These are phyloP conservation scores for Augochlorella aurata DNA, from an alignment of 2,888 invertebrate genomes.

Conservation along the genomic window DNA sequence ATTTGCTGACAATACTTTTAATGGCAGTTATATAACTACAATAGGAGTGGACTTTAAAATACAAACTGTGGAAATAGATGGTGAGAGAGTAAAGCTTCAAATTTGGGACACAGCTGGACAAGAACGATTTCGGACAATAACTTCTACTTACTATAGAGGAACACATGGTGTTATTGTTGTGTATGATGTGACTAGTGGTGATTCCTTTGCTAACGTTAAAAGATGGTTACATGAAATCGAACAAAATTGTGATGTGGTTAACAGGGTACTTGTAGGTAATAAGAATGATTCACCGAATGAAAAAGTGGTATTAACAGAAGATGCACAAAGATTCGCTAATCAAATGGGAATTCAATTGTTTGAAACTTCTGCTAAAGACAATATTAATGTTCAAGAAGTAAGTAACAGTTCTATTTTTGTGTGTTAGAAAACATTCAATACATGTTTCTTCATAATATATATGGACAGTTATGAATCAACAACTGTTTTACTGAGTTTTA, in stretches of 20 bases:
- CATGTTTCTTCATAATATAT: neutral
- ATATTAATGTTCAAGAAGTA: conserved; percentile 99
- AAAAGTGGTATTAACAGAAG: conserved; percentile 98
- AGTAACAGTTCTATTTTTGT: conserved; percentile 79
- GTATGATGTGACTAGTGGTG: conserved; percentile 99
- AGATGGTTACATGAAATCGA: conserved; percentile 99
- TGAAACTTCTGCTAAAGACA: conserved; percentile 99
- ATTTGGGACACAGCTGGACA: conserved; percentile 99
- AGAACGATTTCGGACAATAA: conserved; percentile 98
- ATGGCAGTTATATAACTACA: conserved; percentile 98
- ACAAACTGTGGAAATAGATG: conserved; percentile 95
- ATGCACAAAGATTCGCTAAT: conserved; percentile 97
- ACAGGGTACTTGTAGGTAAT: conserved; percentile 98
- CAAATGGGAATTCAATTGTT: conserved; percentile 98
- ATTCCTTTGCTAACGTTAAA: conserved; percentile 99
- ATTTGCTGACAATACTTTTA: conserved; percentile 99
- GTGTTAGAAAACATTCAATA: conserved; percentile 1
- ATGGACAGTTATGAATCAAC: neutral
- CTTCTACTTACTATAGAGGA: conserved; percentile 99
- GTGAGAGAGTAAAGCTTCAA: conserved; percentile 95
- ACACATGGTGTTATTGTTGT: conserved; percentile 99
- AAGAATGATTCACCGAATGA: conserved; percentile 97
- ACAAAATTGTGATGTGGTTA: conserved; percentile 99
- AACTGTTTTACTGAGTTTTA: neutral
- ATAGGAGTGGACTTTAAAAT: conserved; percentile 99